A percentile compares a stretch with the other conserved stretches of the same genome.
phyloP scores from a whole-genome alignment of 2,888 invertebrate species.

The Rhorus exstirpatorius region DNA sequence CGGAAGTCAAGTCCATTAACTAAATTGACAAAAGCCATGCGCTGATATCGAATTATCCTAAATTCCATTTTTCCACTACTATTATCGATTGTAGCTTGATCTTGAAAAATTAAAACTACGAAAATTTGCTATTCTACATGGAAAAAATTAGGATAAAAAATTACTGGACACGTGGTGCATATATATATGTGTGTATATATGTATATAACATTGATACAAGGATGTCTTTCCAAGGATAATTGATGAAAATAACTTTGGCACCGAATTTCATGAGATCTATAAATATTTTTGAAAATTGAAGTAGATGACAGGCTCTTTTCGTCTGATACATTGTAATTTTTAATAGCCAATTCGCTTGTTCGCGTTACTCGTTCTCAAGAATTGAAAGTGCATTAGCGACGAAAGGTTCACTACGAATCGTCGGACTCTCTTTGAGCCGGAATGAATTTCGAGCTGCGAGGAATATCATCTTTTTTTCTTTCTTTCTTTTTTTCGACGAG shows the following conservation, averaged over 20 bases:
- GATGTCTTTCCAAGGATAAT: constrained; percentile 70
- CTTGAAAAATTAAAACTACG: neutral
- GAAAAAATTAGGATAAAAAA: neutral
- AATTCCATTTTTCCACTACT: neutral
- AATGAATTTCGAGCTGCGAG: neutral
- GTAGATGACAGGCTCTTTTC: constrained; percentile 60
- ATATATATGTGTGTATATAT: too few relatives aligned
- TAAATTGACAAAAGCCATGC: constrained; percentile 3
- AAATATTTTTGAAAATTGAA: constrained; percentile 72
- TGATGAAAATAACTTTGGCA: constrained; percentile 80
- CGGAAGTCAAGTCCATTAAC: constrained; percentile 45
- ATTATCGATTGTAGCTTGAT: neutral
- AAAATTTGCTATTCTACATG: neutral
- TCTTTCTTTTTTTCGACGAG: constrained; percentile 10
- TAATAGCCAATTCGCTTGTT: constrained; percentile 43
- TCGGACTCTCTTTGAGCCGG: neutral
- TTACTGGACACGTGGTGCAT: constrained; percentile 22
- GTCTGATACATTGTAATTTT: constrained; percentile 57
- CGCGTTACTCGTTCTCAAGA: too few relatives aligned
- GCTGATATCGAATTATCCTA: neutral
- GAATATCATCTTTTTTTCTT: neutral
- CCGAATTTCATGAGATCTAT: constrained; percentile 69
- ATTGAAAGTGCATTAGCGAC: constrained; percentile 1
- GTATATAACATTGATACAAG: constrained; percentile 23
- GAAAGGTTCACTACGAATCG: constrained; percentile 22